Conservation (phyloP, 92 coral and sea anemone genomes). For the Ricordea florida region DNA sequence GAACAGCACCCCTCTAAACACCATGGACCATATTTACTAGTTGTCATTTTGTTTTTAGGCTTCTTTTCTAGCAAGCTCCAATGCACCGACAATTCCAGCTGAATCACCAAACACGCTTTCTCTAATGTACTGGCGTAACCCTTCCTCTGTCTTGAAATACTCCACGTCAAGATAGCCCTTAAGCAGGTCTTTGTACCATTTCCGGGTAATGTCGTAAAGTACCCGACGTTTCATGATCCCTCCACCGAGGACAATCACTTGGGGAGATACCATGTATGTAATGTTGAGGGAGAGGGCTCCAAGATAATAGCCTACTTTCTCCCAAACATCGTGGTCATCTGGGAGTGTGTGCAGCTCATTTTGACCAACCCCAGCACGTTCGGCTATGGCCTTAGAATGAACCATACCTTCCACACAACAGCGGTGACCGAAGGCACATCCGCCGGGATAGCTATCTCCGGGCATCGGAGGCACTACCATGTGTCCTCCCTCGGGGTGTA, state of each 20-base stretch:
- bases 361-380: conserved; percentile 65
- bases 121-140: conserved; percentile 71
- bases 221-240: conserved; percentile 86
- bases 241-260: conserved; percentile 87
- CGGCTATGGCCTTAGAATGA: conserved; percentile 85
- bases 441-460: conserved; percentile 82
- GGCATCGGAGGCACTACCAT: conserved; percentile 76
- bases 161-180: conserved; percentile 77
- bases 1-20: no score
- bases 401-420: conserved; percentile 94
- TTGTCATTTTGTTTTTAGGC: not conserved
- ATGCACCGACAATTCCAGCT: conserved; percentile 91
- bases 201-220: conserved; percentile 56
- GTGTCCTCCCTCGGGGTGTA: conserved; percentile 97
- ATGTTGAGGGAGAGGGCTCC: conserved; percentile 90
- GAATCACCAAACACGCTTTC: conserved; percentile 74
- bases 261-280: conserved; percentile 85
- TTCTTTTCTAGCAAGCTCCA: conserved; percentile 64
- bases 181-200: conserved; percentile 74
- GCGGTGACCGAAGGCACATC: conserved; percentile 74
- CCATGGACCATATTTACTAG: not conserved
- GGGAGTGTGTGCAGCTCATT: conserved; percentile 57
- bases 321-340: conserved; percentile 86
- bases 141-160: conserved; percentile 78
- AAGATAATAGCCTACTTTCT: conserved; percentile 87